Evolutionary conservation across 2,888 invertebrate genomes (phyloP), one percentile per base, ranked within the genome.

Genomic region (Leistus spinibarbis): DNA sequence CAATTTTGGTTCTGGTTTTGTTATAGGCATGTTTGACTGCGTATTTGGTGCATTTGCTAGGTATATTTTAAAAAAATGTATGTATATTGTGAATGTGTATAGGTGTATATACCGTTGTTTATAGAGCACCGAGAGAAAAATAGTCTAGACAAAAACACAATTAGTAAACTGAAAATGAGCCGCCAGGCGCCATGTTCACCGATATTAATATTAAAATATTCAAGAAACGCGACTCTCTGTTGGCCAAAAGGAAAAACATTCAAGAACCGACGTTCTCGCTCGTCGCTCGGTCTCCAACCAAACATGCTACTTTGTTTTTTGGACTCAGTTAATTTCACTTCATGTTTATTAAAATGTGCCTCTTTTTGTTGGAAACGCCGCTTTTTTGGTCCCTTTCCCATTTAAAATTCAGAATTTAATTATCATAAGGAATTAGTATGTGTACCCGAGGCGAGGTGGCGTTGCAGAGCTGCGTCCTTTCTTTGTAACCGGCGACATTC

Each of bases 101-200:
- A 10, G 40, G 7, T 40, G 40, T n/a, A 40, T 40, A 10, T 40
- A 40, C 40, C 40, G 40, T 40, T 40, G 3, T 27, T 27, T 27
- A 27, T 27, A 27, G 27, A 27, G 9, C 4, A 17, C 40, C 7
- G 40, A 40, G 40, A 40, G 40, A 40, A 40, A 40, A 40, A 64
- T 19, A 73, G 75, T 75, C 75, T 75, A 75, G 75, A 75, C 75
- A 75, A 75, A 75, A 75, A 69, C 69, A 75, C 53, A 75, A 75
- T 75, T 75, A 75, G 69, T 67, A 73, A 53, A 54, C 27, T 68
- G 69, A 63, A 75, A 69, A 68, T 75, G 9, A 75, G 63, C 69
- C 3, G 54, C 40, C 60, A 63, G 75, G 75, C 75, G 75, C 75
- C 75, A 75, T 68, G 63, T 75, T 69, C 24, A 53, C 24, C 63